These are phyloP conservation scores for Psettodes erumei DNA, from an alignment of 2,113 vertebrate genomes.

Conservation along the genomic window DNA sequence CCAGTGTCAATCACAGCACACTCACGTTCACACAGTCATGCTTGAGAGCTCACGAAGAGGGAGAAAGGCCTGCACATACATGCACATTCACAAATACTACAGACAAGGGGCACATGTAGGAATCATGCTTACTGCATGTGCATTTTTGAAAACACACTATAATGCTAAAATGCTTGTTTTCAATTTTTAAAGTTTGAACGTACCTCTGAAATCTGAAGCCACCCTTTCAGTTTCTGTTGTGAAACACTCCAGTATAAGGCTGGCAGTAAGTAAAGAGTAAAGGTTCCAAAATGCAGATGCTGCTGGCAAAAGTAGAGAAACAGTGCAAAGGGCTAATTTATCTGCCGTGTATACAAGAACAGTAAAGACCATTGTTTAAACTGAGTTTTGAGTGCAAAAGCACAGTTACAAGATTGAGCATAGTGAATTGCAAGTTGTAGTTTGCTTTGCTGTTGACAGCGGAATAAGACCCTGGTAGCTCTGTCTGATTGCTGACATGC, in stretches of 20 bases:
- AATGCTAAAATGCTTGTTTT: neutral
- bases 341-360: neutral
- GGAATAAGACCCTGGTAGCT: neutral
- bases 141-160: no score
- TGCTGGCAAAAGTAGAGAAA: neutral
- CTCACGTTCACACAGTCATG: constrained; percentile 40
- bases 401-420: neutral
- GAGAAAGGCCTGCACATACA: constrained; percentile 34
- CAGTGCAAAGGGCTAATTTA: neutral
- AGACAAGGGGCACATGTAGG: neutral
- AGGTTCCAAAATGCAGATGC: neutral
- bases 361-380: neutral
- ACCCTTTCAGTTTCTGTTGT: neutral
- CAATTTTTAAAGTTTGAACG: neutral
- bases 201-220: neutral
- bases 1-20: constrained; percentile 59
- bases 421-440: neutral
- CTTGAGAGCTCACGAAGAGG: constrained; percentile 49
- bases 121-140: neutral
- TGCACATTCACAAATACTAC: neutral
- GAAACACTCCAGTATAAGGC: neutral
- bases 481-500: neutral
- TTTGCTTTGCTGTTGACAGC: neutral
- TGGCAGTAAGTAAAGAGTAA: no score
- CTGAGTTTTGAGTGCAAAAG: neutral